These are phyloP conservation scores for Carposina sasakii DNA, from an alignment of 1,140 invertebrate genomes.

Conservation along the genomic window DNA sequence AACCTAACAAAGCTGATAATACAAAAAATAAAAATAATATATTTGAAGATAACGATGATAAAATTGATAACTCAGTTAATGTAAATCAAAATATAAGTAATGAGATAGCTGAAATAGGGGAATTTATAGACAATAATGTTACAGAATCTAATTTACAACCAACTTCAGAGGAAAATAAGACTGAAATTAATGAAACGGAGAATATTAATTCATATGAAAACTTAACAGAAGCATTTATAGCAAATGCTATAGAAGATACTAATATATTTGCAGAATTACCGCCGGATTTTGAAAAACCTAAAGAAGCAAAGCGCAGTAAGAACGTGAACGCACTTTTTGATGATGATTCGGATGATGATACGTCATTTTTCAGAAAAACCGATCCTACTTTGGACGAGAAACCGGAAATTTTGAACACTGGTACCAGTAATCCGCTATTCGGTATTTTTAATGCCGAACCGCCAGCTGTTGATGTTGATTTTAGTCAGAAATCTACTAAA, in stretches of 20 bases:
- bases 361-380: constrained; percentile 55
- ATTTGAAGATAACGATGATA: constrained; percentile 6
- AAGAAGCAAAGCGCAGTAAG: constrained; percentile 56
- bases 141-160: no score
- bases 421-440: constrained; percentile 36
- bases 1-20: no score
- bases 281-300: constrained; percentile 51
- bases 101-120: no score
- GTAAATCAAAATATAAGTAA: no score
- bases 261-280: constrained; percentile 49
- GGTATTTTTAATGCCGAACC: constrained; percentile 61
- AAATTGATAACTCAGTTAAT: no score
- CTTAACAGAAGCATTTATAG: constrained; percentile 1
- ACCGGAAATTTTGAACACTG: constrained; percentile 26
- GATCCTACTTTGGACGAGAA: constrained; percentile 41
- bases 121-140: no score
- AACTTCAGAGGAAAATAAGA: no score
- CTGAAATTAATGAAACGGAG: background rate
- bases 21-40: constrained; percentile 4
- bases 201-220: background rate
- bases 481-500: constrained; percentile 30
- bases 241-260: constrained; percentile 26
- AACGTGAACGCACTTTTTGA: constrained; percentile 62
- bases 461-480: constrained; percentile 53
- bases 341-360: constrained; percentile 63